Conservation (phyloP, 2,888 invertebrate genomes). For the Trachelus tabidus region DNA sequence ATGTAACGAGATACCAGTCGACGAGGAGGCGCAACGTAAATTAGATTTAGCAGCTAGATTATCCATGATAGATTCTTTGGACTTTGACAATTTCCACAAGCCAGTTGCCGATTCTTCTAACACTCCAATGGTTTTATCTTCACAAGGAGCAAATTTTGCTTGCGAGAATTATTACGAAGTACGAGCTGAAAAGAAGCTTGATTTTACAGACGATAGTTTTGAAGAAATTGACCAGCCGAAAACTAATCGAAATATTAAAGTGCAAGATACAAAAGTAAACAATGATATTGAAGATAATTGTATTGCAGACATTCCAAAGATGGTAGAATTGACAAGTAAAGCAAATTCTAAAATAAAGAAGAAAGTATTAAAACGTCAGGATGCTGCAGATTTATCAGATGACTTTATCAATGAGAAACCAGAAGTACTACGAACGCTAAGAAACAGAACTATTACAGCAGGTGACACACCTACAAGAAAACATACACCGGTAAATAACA, state of each 20-base stretch:
- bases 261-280: too few relatives aligned
- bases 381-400: background rate
- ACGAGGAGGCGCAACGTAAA: constrained; percentile 30
- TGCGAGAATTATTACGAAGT: background rate
- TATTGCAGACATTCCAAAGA: background rate
- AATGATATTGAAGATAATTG: background rate
- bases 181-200: constrained; percentile 31
- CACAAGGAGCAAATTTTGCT: background rate
- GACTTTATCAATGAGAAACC: background rate
- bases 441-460: constrained; percentile 34
- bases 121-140: background rate
- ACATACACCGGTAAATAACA: constrained; percentile 14
- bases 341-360: background rate
- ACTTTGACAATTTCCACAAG: background rate
- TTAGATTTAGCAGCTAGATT: constrained; percentile 31
- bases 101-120: background rate
- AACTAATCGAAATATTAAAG: too few relatives aligned
- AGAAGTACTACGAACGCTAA: constrained; percentile 19
- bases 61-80: constrained; percentile 32
- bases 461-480: constrained; percentile 13
- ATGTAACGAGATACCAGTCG: constrained; percentile 32
- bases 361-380: background rate
- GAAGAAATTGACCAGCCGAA: constrained; percentile 6
- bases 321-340: background rate
- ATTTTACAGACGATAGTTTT: constrained; percentile 37